Evolutionary conservation across 2,113 vertebrate genomes (phyloP), one percentile per base, ranked within the genome.

Genomic region (Microtus montanus): DNA sequence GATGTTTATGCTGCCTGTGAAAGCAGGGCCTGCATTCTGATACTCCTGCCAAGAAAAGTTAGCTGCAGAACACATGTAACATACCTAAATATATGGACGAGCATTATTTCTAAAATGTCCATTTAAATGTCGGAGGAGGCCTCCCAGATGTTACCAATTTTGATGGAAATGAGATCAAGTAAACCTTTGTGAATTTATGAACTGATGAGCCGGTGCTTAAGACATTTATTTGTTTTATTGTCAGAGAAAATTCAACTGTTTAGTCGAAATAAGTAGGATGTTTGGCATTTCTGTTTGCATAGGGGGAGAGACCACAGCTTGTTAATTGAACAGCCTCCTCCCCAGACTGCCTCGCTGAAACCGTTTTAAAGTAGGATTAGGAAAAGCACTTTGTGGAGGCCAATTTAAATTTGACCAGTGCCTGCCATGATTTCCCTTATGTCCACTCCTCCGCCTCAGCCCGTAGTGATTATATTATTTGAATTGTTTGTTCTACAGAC

Each of bases 131-230:
- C 85, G 44, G 70, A 71, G 35, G 75, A 93, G 79, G 61, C 44
- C 79, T 95, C 87, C 77, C 90, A 97, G 95, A 96, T 96, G 92
- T 77, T 96, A 91, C 44, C 79, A 97, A 47, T 94, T 94, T 94
- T 90, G 85, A 92, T 74, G 92, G 74, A 95, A 96, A 95, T 80
- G 88, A 91, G 84, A 96, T 77, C 35, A 87, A 96, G 35, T 86
- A 74, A 78, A 14, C 68, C 22, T 44, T 92, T 95, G 83, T 84
- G 75, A 90, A 77, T 97, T 94, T 96, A 96, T 41, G 71, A 93
- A 85, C 84, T 87, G 80, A 93, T 91, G 87, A 95, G 61, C 77
- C 61, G 68, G 3, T 87, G 82, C 75, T 96, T 94, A 90, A 90
- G 66, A 78, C 68, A 49, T 91, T 93, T 95, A 64, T 90, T 95